A percentile compares a stretch with the other conserved stretches of the same genome.
Conservation (phyloP, 2,797 vertebrate genomes). For the Okamejei kenojei region DNA sequence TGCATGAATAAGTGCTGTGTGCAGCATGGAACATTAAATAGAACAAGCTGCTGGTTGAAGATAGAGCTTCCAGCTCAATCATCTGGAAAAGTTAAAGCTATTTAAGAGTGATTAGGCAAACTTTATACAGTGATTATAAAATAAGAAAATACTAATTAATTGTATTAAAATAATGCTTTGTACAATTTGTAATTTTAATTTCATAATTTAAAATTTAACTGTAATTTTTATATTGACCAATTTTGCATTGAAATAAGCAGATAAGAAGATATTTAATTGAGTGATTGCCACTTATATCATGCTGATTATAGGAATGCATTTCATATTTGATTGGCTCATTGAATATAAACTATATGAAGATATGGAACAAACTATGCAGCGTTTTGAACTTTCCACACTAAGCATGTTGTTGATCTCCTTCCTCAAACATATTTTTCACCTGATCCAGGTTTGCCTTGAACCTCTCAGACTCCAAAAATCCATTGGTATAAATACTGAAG, state of each 20-base stretch:
- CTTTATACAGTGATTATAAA: neutral
- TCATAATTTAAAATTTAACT: conserved; percentile 7
- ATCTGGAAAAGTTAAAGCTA: conserved; percentile 17
- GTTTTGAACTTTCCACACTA: no score
- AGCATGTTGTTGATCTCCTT: no score
- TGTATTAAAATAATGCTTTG: neutral
- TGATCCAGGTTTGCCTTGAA: no score
- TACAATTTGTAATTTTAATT: neutral
- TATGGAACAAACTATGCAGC: no score
- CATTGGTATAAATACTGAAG: no score
- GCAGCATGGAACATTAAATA: conserved; percentile 20
- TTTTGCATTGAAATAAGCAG: neutral
- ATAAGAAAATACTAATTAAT: conserved; percentile 12
- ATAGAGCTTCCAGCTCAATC: conserved; percentile 33
- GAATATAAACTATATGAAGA: neutral
- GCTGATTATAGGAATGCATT: neutral
- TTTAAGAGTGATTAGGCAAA: conserved; percentile 23
- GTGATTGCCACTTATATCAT: neutral
- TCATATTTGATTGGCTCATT: neutral
- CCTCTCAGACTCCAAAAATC: no score
- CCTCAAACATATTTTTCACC: no score
- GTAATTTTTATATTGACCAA: neutral
- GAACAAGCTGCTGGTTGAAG: conserved; percentile 33
- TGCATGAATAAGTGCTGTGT: conserved; percentile 1
- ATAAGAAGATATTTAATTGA: neutral